Percentiles rank a stretch among this genome's conserved stretches.
Evolutionary conservation across 2,113 vertebrate genomes (phyloP).

Genomic region (Aspidoscelis tigris): DNA sequence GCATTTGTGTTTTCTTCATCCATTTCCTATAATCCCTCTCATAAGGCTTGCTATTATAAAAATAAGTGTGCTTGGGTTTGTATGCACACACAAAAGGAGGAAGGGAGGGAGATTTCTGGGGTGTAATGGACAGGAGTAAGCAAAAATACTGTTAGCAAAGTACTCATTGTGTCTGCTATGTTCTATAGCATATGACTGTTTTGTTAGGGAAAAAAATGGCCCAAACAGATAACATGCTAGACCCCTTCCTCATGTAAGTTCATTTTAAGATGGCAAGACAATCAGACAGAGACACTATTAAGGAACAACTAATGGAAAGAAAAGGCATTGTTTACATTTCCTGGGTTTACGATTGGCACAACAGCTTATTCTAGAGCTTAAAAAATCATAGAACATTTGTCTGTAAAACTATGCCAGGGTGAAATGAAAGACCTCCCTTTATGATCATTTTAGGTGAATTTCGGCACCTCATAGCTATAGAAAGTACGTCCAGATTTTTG

Average conservation of each 20-base stretch:
- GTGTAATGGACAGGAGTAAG: too few relatives aligned
- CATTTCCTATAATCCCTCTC: too few relatives aligned
- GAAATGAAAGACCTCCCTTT: not conserved
- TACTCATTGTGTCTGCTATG: constrained; percentile 36
- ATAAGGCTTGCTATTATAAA: too few relatives aligned
- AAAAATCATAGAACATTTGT: accelerated
- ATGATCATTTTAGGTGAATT: not conserved
- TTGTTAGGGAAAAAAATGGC: constrained; percentile 30
- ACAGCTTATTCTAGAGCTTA: constrained; percentile 7
- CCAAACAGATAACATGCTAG: constrained; percentile 4
- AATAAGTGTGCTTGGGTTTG: not conserved
- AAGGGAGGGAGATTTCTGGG: too few relatives aligned
- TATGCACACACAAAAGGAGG: too few relatives aligned
- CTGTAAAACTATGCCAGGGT: not conserved
- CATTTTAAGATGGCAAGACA: constrained; percentile 28
- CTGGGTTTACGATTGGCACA: constrained; percentile 5
- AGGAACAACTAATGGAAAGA: constrained; percentile 15
- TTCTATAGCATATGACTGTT: constrained; percentile 36
- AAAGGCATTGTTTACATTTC: constrained; percentile 30
- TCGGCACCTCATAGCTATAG: accelerated
- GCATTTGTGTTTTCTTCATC: too few relatives aligned
- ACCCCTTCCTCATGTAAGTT: constrained; percentile 35
- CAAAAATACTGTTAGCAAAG: constrained; percentile 23
- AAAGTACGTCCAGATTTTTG: constrained; percentile 16
- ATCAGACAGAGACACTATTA: constrained; percentile 12